Conservation (phyloP, 2,113 vertebrate species). For the Apistogramma diplotaenia region DNA sequence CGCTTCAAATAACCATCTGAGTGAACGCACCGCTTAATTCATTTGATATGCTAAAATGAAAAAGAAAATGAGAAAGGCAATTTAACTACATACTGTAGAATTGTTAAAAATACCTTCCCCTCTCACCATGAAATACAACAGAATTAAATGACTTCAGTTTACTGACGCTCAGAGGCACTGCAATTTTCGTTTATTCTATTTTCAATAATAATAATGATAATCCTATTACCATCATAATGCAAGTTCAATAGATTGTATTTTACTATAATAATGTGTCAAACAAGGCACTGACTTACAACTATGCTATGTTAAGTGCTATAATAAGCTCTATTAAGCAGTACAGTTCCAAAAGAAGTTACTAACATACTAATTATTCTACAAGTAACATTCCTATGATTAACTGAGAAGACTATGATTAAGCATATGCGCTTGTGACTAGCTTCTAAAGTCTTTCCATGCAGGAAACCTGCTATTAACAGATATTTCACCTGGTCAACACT, state of each 20-base stretch:
- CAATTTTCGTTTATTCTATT: not conserved
- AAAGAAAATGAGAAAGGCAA: not conserved
- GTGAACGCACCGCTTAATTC: not conserved
- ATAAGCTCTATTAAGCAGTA: not conserved
- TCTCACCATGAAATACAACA: not conserved
- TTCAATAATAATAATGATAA: too few relatives aligned
- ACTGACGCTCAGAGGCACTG: not conserved
- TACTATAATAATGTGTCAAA: not conserved
- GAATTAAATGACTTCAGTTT: not conserved
- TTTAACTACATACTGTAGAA: not conserved
- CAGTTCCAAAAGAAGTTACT: not conserved
- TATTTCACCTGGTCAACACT: not conserved
- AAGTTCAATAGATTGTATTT: not conserved
- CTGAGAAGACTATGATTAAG: not conserved
- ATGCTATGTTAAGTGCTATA: not conserved
- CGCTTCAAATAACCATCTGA: not conserved
- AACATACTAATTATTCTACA: too few relatives aligned
- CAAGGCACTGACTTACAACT: not conserved
- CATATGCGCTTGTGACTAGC: not conserved
- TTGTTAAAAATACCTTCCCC: too few relatives aligned
- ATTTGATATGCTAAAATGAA: not conserved
- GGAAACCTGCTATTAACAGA: not conserved
- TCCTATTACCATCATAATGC: not conserved
- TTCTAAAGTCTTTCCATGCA: not conserved
- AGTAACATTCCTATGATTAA: too few relatives aligned